A percentile compares a stretch with the other conserved stretches of the same genome.
Conservation (phyloP, 2,113 vertebrate genomes). For the Gambusia affinis region DNA sequence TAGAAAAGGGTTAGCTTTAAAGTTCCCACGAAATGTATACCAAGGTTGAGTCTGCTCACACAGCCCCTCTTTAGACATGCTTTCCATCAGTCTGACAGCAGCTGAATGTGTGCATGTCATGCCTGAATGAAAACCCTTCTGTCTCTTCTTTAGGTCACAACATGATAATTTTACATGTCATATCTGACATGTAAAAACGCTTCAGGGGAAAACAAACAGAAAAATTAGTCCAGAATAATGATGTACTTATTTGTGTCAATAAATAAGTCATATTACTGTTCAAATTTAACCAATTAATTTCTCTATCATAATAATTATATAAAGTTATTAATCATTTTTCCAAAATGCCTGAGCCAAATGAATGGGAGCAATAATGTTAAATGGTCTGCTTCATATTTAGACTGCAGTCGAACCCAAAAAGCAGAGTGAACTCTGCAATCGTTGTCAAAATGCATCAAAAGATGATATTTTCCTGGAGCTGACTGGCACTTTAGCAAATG, state of each 20-base stretch:
- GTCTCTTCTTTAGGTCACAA: background rate
- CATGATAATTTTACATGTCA: background rate
- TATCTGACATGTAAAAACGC: background rate
- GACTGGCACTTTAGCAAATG: background rate
- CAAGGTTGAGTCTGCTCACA: background rate
- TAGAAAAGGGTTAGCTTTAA: background rate
- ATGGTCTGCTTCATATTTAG: background rate
- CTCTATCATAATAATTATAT: too few species aligned
- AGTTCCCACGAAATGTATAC: constrained; percentile 16
- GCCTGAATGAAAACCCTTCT: background rate
- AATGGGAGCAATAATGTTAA: background rate
- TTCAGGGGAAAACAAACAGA: background rate
- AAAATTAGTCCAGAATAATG: background rate
- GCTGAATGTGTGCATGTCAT: background rate
- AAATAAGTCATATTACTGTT: background rate
- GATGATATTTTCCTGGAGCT: background rate
- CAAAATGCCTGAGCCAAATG: background rate
- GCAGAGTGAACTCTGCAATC: background rate
- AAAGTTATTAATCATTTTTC: background rate
- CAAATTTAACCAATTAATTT: too few species aligned
- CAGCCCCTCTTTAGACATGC: background rate
- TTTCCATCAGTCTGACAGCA: background rate
- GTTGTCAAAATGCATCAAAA: background rate
- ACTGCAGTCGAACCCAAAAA: background rate
- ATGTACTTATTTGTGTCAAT: background rate